phyloP scores from a whole-genome alignment of 2,888 invertebrate species.

The Chorisops tibialis region DNA sequence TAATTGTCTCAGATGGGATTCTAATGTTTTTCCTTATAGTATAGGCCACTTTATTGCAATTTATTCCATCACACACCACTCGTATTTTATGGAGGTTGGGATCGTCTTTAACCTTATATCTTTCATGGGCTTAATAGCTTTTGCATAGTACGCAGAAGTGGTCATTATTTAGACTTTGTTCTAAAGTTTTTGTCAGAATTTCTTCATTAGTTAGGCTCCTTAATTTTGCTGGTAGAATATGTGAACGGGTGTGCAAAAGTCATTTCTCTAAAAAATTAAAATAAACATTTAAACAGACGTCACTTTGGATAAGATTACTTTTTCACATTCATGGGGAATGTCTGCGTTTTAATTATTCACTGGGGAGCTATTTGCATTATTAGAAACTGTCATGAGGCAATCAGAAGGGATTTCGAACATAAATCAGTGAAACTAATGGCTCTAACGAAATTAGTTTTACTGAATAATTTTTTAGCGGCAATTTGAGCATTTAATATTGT shows the following conservation, averaged over 20 bases:
- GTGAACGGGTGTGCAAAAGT: conserved; percentile 4
- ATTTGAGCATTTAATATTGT: not conserved
- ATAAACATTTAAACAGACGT: conserved; percentile 1
- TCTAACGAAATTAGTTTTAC: not conserved
- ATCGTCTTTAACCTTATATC: conserved; percentile 16
- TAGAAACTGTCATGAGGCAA: conserved; percentile 41
- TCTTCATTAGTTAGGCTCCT: not conserved
- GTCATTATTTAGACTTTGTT: conserved; percentile 14
- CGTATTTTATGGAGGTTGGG: not conserved
- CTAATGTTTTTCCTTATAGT: not conserved
- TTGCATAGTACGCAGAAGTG: not conserved
- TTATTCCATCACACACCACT: not conserved
- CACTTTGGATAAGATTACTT: not conserved
- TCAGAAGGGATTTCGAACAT: conserved; percentile 5
- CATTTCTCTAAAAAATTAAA: not conserved
- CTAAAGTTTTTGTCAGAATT: conserved; percentile 7
- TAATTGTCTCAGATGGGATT: too few relatives aligned
- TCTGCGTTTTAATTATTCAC: conserved; percentile 27
- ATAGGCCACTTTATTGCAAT: not conserved
- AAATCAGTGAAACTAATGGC: conserved; percentile 12
- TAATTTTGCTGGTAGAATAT: not conserved
- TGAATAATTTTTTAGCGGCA: not conserved
- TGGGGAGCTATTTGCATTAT: conserved; percentile 41
- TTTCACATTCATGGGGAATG: not conserved
- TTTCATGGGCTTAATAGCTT: conserved; percentile 12